Conservation (phyloP, 64 coral and sea anemone species). For the Stylophora pistillata region DNA sequence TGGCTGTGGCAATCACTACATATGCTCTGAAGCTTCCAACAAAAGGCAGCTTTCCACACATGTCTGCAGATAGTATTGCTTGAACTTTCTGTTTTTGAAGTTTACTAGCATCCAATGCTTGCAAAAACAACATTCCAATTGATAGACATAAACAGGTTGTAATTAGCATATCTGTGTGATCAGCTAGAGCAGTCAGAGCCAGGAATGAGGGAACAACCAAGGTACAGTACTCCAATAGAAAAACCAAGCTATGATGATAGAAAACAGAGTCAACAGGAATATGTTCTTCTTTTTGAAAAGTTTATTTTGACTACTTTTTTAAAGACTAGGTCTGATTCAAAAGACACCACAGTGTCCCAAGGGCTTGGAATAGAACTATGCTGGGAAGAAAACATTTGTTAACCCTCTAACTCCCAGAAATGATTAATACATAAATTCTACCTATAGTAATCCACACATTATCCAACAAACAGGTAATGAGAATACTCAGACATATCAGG, state of each 20-base stretch:
- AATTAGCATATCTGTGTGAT: conserved; percentile 46
- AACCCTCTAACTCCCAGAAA: too few relatives aligned
- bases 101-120: background rate
- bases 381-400: too few relatives aligned
- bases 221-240: conserved; percentile 60
- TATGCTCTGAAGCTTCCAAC: conserved; percentile 87
- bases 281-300: background rate
- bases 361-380: too few relatives aligned
- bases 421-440: too few relatives aligned
- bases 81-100: background rate
- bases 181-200: conserved; percentile 70
- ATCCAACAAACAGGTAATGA: too few relatives aligned
- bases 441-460: too few relatives aligned
- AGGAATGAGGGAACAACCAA: conserved; percentile 73
- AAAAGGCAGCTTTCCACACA: conserved; percentile 60
- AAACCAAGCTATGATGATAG: conserved; percentile 50
- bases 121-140: conserved; percentile 24
- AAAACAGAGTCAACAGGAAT: conserved; percentile 1
- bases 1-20: conserved; percentile 84
- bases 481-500: too few relatives aligned
- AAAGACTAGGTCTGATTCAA: too few relatives aligned
- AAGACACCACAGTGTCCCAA: too few relatives aligned
- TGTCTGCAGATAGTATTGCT: conserved; percentile 21
- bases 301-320: too few relatives aligned
- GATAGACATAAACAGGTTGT: conserved; percentile 26